Evolutionary conservation across 2,888 invertebrate genomes (phyloP).

Genomic region (Eristalis pertinax): DNA sequence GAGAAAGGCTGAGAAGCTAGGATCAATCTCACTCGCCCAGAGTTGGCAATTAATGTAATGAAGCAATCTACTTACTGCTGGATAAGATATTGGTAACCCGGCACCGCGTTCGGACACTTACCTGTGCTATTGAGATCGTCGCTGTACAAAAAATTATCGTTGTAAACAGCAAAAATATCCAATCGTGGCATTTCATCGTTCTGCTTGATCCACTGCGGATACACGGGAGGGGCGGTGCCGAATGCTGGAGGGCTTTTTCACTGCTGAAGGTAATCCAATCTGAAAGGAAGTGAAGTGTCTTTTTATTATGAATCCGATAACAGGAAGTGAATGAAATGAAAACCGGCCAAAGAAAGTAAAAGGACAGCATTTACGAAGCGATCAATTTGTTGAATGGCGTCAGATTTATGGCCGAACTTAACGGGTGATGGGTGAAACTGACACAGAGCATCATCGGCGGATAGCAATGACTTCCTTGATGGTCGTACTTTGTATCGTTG

Average conservation of each 20-base stretch:
- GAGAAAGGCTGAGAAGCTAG: not conserved
- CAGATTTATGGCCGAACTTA: not conserved
- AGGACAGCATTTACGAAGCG: slow-evolving; percentile 31
- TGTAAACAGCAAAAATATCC: slow-evolving; percentile 69
- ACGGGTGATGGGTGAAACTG: not conserved
- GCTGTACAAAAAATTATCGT: slow-evolving; percentile 65
- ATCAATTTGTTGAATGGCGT: not conserved
- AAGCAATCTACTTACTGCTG: slow-evolving; percentile 1
- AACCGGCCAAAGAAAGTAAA: slow-evolving; percentile 49
- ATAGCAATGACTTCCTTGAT: not conserved
- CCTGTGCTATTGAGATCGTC: slow-evolving; percentile 61
- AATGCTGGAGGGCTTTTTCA: slow-evolving; percentile 41
- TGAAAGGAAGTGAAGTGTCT: slow-evolving; percentile 58
- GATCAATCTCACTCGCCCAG: slow-evolving; percentile 26
- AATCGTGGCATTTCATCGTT: slow-evolving; percentile 72
- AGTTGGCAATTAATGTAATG: slow-evolving; percentile 5
- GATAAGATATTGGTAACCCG: slow-evolving; percentile 31
- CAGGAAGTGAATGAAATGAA: slow-evolving; percentile 56
- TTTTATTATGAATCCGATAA: slow-evolving; percentile 36
- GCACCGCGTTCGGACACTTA: slow-evolving; percentile 39
- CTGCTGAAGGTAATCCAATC: slow-evolving; percentile 61
- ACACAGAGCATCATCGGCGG: not conserved
- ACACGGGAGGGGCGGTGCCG: slow-evolving; percentile 6
- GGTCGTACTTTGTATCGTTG: not conserved
- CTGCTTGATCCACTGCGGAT: slow-evolving; percentile 65